Evolutionary conservation across 30 jellyfish, hydroid and myxozoan genomes (phyloP), one percentile per base, ranked within the genome.

Genomic region (Rhopilema esculentum): DNA sequence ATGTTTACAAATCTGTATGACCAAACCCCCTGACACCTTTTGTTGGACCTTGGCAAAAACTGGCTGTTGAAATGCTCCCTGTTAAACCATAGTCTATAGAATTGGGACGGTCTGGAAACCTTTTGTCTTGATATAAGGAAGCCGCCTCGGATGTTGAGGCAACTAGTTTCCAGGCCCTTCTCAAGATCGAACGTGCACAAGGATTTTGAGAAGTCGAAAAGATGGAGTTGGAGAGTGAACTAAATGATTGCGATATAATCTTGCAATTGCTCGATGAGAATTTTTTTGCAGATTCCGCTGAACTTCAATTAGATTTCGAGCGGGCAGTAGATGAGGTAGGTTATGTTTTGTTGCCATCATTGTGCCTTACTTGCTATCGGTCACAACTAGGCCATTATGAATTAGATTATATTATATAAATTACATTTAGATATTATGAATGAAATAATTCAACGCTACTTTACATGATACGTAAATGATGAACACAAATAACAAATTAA

Each of bases 321-420:
- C 32, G 79, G 32, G 32, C 28, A 20, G 23, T 68, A 27, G 28
- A 40, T 40, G 57, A 40, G 57, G 57, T 40, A 40, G 57, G 57
- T 40, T 40, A 40, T 40, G 29, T 77, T 92, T 96, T 93, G 91
- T 53, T 96, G 94, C 7, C 90, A 86, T 50, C 86, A 91, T 72
- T 91, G 97, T 86, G 77, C 94, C 24, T 79, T 85, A 30, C 87
- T 1, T 79, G 79, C 69, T 19, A 85, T 96, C 66, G 79, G 94
- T 29, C 50, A 32, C 28, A 32, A 27, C 50, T 27, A 68, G 50
- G 28, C 32, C 50, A 32, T 20, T 40, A 40, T 40, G n/a, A n/a
- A n/a, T n/a, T n/a, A n/a, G n/a, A n/a, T n/a, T n/a, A n/a, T n/a
- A n/a, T n/a, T n/a, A n/a, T n/a, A n/a, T n/a, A n/a, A n/a, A n/a